Conservation (phyloP, 2,113 vertebrate genomes). For the Mustela nigripes region DNA sequence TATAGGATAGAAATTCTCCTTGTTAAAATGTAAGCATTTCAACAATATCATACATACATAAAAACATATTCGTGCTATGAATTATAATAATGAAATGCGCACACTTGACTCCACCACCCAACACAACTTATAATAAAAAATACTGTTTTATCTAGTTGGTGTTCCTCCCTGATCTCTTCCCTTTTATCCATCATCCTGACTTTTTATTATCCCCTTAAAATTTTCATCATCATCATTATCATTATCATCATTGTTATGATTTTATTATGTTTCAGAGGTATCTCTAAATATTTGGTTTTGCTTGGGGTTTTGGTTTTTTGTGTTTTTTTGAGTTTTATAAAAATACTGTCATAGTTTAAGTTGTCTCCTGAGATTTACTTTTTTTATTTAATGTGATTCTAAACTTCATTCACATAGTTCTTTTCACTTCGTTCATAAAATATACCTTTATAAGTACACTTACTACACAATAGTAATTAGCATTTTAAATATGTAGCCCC, state of each 20-base stretch:
- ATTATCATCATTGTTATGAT: not conserved
- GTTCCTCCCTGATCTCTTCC: not conserved
- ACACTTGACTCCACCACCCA: not conserved
- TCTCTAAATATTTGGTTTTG: not conserved
- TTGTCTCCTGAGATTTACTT: not conserved
- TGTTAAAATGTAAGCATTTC: not conserved
- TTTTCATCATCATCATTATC: not conserved
- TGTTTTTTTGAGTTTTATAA: not conserved
- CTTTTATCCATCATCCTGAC: not conserved
- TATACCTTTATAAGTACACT: not conserved
- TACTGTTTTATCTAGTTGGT: not conserved
- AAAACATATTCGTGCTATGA: not conserved
- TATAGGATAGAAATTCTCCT: not conserved
- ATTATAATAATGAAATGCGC: not conserved
- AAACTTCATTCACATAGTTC: conserved; percentile 11
- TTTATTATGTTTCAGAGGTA: not conserved
- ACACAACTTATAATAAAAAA: not conserved
- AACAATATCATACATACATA: not conserved
- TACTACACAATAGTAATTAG: not conserved
- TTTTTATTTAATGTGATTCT: not conserved
- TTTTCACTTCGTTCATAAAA: conserved; percentile 2
- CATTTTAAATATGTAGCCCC: not conserved
- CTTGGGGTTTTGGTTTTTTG: not conserved
- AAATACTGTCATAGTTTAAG: not conserved
- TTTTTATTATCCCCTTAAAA: not conserved